Evolutionary conservation across 92 coral and sea anemone species (phyloP).

Genomic region (Zoanthus gigantus): DNA sequence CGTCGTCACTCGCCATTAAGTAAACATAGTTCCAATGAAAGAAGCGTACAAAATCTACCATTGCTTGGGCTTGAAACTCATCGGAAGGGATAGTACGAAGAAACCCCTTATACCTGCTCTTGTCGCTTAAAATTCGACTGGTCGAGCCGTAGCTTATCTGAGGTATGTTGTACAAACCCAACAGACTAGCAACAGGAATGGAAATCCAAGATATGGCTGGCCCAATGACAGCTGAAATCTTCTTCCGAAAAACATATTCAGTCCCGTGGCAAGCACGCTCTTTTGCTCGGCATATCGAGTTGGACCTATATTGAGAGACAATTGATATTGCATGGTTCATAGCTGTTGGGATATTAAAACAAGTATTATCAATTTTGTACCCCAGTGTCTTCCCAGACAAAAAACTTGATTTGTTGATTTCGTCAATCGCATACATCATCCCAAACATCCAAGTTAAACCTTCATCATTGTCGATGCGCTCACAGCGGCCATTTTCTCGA

Average conservation of each 20-base stretch:
- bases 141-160: slow-evolving; percentile 93
- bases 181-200: slow-evolving; percentile 85
- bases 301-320: slow-evolving; percentile 91
- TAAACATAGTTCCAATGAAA: slow-evolving; percentile 94
- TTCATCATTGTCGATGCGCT: slow-evolving; percentile 53
- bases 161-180: slow-evolving; percentile 88
- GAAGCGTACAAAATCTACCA: slow-evolving; percentile 81
- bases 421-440: slow-evolving; percentile 79
- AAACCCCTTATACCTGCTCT: slow-evolving; percentile 86
- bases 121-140: slow-evolving; percentile 92
- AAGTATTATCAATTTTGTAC: slow-evolving; percentile 88
- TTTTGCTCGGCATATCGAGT: slow-evolving; percentile 78
- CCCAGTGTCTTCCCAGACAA: slow-evolving; percentile 75
- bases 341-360: slow-evolving; percentile 75
- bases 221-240: slow-evolving; percentile 84
- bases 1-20: slow-evolving; percentile 91
- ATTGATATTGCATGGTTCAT: slow-evolving; percentile 88
- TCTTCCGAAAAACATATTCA: slow-evolving; percentile 20
- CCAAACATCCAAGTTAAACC: slow-evolving; percentile 82
- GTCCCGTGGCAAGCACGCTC: slow-evolving; percentile 65
- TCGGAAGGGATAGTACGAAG: slow-evolving; percentile 96
- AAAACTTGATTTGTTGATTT: slow-evolving; percentile 73
- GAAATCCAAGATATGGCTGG: slow-evolving; percentile 92
- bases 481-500: slow-evolving; percentile 64
- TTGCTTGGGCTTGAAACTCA: slow-evolving; percentile 91